Conservation (phyloP, 2,113 vertebrate species). For the Pantherophis guttatus region DNA sequence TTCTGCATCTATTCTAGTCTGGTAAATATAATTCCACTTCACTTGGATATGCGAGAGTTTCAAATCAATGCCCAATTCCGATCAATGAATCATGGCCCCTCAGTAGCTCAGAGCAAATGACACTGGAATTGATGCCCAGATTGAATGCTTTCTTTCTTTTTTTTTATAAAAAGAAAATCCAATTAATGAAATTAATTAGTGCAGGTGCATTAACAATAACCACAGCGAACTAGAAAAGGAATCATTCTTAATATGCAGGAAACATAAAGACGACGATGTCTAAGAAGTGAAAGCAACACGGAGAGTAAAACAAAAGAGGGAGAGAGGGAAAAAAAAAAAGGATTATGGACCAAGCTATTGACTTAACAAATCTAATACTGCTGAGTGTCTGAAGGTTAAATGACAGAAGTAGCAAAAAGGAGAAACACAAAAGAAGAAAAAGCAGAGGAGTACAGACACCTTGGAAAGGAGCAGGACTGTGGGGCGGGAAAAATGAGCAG, state of each 20-base stretch:
- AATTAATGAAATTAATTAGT: constrained; percentile 30
- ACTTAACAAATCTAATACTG: constrained; percentile 38
- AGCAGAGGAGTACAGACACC: neutral
- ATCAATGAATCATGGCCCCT: neutral
- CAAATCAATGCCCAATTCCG: neutral
- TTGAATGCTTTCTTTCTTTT: neutral
- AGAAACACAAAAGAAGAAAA: constrained; percentile 1
- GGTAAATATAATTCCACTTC: neutral
- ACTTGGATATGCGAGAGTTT: neutral
- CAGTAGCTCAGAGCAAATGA: neutral
- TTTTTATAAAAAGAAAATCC: neutral
- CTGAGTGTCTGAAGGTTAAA: constrained; percentile 50
- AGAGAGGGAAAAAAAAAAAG: neutral
- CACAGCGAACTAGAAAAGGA: constrained; percentile 24
- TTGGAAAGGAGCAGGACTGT: neutral
- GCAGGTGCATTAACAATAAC: constrained; percentile 14
- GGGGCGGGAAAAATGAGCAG: neutral
- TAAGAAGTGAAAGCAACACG: constrained; percentile 27
- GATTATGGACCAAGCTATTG: constrained; percentile 29
- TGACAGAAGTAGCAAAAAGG: constrained; percentile 18
- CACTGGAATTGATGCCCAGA: neutral
- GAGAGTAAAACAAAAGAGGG: constrained; percentile 32
- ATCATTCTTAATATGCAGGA: constrained; percentile 3
- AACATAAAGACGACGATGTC: constrained; percentile 4
- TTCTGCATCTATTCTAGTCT: neutral